Base-by-base conservation (phyloP, 1,140 invertebrate genomes). In the Hylyphantes graminicola region DNA sequence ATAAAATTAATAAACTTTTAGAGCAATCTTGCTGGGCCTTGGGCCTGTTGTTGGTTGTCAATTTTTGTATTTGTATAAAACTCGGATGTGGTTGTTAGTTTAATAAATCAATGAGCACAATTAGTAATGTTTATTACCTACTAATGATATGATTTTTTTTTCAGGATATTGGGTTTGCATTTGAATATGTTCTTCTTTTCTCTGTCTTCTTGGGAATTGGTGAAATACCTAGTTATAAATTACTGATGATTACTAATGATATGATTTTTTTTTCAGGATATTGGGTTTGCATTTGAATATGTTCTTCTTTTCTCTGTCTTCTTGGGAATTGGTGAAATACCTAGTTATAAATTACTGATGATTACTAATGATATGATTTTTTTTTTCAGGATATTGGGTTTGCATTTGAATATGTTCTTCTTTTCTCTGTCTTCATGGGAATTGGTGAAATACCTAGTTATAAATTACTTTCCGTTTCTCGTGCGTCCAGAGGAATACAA, bases 321-420 rank as follows among this genome's bases (percentile, higher is more conserved):
- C 57, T 3, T 74, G 68, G 68, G 79, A 82, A 7, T 48, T n/a
- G 8, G 8, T 82, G 10, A 82, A 82, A 12, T 10, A 17, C 35
- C 6, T 74, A 11, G 7, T 64, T 7, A 54, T 82, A 51, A n/a
- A n/a, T n/a, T n/a, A n/a, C n/a, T n/a, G n/a, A n/a, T n/a, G n/a
- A n/a, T n/a, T n/a, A n/a, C n/a, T n/a, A n/a, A n/a, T n/a, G n/a
- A 35, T 35, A 1, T 35, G 35, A 35, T 35, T 35, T 59, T 59
- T 57, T 57, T 78, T 72, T 59, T 8, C 48, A 85, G 82, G 19
- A n/a, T 85, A 4, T 15, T 15, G 15, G 85, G 85, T 10, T 17
- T 86, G 10, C 85, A 86, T 59, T 17, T 86, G 35, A 86, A 86
- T 48, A 85, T 85, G 73, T 80, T 55, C 48, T 72, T 85, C 54